These are phyloP conservation scores for Muntiacus muntjak DNA, from an alignment of 2,113 vertebrate species.

Conservation along the genomic window DNA sequence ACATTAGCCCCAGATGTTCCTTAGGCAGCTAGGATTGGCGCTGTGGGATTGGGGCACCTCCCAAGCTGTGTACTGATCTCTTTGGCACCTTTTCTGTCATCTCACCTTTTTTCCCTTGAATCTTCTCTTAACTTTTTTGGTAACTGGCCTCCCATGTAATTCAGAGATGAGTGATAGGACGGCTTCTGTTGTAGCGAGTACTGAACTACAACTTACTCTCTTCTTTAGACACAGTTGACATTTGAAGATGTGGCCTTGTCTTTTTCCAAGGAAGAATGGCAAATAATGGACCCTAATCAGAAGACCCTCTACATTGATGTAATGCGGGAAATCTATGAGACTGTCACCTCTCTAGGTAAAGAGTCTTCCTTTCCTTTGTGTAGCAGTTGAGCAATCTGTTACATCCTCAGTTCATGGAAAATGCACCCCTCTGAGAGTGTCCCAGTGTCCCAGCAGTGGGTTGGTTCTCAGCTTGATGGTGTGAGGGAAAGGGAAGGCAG, in stretches of 20 bases:
- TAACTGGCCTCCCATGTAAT: neutral
- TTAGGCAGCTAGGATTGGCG: neutral
- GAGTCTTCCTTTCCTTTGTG: neutral
- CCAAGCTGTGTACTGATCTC: neutral
- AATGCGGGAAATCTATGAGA: conserved; percentile 51
- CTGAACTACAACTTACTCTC: neutral
- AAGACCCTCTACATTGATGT: conserved; percentile 54
- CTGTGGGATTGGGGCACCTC: neutral
- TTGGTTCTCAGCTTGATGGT: neutral
- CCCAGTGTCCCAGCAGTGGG: neutral
- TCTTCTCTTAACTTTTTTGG: neutral
- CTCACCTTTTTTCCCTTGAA: neutral
- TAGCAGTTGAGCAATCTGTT: neutral
- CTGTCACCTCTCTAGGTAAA: conserved; percentile 60
- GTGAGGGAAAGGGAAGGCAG: neutral
- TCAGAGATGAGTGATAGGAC: neutral
- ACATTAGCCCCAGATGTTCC: neutral
- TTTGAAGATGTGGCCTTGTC: conserved; percentile 61
- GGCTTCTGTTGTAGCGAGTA: neutral
- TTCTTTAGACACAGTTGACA: conserved; percentile 49
- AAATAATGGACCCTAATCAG: conserved; percentile 11
- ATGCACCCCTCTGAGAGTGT: neutral
- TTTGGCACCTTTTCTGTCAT: neutral
- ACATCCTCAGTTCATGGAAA: neutral
- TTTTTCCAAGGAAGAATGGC: conserved; percentile 68